Evolutionary conservation across 2,113 vertebrate genomes (phyloP).

Genomic region (Cygnus buccinator): DNA sequence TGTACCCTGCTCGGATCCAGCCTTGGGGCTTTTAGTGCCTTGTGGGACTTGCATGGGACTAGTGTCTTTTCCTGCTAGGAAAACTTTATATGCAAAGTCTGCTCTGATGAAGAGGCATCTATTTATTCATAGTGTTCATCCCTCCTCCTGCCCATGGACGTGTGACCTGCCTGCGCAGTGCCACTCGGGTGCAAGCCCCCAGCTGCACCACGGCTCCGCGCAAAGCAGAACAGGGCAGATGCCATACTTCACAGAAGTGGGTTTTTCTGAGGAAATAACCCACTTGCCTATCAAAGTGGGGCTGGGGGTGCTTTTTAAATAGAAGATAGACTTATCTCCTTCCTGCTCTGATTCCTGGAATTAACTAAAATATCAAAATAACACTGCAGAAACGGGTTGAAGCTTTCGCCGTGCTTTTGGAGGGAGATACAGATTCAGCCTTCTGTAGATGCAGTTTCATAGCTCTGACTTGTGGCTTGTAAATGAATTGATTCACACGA

Average conservation of each 20-base stretch:
- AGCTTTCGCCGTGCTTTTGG: neutral
- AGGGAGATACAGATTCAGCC: neutral
- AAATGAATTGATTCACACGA: neutral
- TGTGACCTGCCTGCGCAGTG: neutral
- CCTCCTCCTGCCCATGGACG: neutral
- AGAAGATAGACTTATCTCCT: neutral
- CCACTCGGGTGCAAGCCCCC: rapidly evolving
- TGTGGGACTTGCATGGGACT: neutral
- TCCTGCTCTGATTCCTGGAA: neutral
- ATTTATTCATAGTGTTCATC: neutral
- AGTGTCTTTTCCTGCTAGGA: neutral
- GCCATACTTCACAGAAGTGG: neutral
- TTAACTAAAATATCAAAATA: neutral
- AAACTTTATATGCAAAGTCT: neutral
- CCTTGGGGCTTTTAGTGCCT: neutral
- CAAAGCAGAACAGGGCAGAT: neutral
- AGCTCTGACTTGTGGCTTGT: neutral
- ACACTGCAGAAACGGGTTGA: neutral
- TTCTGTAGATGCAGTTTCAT: neutral
- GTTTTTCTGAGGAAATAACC: neutral
- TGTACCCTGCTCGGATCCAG: neutral
- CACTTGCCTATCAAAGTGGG: neutral
- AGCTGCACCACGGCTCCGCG: neutral
- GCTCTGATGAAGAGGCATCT: neutral
- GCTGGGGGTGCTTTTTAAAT: neutral